A percentile compares a stretch with the other conserved stretches of the same genome.
These are phyloP conservation scores for Ariopsis seemanni DNA, from an alignment of 2,113 vertebrate species.

Conservation along the genomic window DNA sequence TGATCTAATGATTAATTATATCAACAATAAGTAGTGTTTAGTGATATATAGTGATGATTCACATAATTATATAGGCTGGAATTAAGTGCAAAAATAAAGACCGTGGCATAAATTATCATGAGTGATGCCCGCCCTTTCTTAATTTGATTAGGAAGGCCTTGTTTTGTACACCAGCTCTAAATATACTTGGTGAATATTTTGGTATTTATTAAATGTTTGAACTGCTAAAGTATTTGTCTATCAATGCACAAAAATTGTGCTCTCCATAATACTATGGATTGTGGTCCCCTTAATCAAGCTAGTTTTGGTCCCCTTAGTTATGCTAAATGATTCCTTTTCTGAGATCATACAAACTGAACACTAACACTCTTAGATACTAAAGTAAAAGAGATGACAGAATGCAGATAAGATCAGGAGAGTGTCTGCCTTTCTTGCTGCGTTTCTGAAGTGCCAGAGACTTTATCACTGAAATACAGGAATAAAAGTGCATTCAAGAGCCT, in stretches of 20 bases:
- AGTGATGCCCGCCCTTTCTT: not conserved
- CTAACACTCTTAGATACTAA: slow-evolving; percentile 1
- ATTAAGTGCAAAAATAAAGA: not conserved
- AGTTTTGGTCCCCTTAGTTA: not conserved
- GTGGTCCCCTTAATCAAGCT: not conserved
- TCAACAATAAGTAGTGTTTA: not conserved
- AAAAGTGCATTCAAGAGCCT: slow-evolving; percentile 5
- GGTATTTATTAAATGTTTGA: too few species aligned
- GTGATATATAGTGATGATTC: not conserved
- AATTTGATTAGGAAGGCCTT: not conserved
- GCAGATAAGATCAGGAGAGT: slow-evolving; percentile 28
- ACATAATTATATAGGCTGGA: not conserved
- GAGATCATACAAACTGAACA: slow-evolving; percentile 14
- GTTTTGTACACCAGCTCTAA: not conserved
- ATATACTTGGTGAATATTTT: not conserved
- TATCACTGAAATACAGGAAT: slow-evolving; percentile 12
- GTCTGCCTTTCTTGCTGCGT: slow-evolving; percentile 50
- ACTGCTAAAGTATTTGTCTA: too few species aligned
- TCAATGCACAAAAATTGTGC: too few species aligned
- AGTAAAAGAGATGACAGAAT: slow-evolving; percentile 29
- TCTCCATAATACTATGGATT: not conserved
- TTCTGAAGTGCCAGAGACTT: slow-evolving; percentile 49
- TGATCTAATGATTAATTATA: not conserved
- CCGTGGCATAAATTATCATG: not conserved
- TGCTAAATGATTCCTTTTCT: not conserved